Percentiles rank a stretch among this genome's conserved stretches.
phyloP scores from a whole-genome alignment of 2,888 invertebrate genomes.

The Tenodera sinensis region DNA sequence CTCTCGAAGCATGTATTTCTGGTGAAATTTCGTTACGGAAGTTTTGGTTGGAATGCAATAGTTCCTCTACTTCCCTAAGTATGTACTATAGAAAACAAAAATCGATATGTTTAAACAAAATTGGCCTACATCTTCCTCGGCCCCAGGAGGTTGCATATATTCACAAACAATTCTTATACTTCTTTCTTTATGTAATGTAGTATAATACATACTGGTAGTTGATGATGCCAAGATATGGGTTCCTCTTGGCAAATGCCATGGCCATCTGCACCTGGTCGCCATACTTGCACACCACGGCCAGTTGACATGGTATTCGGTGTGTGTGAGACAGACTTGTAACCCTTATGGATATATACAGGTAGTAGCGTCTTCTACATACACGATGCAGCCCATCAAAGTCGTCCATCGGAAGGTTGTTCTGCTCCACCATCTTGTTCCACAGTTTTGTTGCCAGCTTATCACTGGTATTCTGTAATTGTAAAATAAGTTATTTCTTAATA shows the following conservation, averaged over 20 bases:
- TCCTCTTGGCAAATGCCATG: not conserved
- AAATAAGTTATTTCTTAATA: not conserved
- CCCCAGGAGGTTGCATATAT: not conserved
- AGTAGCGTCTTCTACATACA: not conserved
- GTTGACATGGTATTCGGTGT: not conserved
- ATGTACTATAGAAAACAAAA: no score
- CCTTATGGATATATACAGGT: not conserved
- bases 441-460: not conserved
- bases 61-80: no score
- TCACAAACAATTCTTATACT: not conserved
- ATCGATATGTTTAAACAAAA: no score
- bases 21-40: no score
- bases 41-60: no score
- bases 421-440: not conserved
- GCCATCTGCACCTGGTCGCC: not conserved
- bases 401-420: not conserved
- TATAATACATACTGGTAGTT: conserved; percentile 4
- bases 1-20: no score
- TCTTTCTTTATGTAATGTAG: not conserved
- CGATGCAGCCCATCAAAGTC: not conserved
- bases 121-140: not conserved
- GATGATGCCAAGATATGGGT: conserved; percentile 1
- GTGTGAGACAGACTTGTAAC: not conserved
- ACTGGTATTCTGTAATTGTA: not conserved
- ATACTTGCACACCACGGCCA: not conserved